Base-by-base conservation (phyloP, 2,888 invertebrate species). In the Amblyteles armatorius region DNA sequence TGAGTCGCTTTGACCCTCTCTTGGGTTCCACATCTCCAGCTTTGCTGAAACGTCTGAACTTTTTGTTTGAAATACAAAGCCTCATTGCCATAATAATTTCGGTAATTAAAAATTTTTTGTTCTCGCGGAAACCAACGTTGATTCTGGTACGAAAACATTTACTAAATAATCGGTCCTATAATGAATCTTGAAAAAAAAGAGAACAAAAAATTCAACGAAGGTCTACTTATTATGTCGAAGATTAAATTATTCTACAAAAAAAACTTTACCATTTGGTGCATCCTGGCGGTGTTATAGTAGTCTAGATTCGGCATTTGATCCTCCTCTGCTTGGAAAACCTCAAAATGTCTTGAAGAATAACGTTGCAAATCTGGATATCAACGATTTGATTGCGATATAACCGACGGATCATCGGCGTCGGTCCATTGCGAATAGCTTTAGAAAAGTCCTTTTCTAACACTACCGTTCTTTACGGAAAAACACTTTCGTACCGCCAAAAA, bases 201-300 rank as follows among this genome's bases (percentile, higher is more conserved):
- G 11, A 11, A 40, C 40, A 9, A 40, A 40, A 40, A 40, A 40
- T 40, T 11, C 11, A 36, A 7, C 36, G 48, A 55, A 2, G 22
- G 3, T 29, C 50, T 29, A 57, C n/a, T 57, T 3, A 60, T n/a
- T 40, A 26, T 16, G 1, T 26, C 33, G 52, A 16, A 48, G 19
- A 33, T 13, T 13, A 50, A 22, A 60, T 57, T 65, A 69, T 72
- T 60, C 13, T 4, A 63, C 36, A 50, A 22, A 90, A 89, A 90
- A 90, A 88, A 88, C 88, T 91, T 93, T 94, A 94, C 94, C 94
- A 93, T 94, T 93, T 93, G 94, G 90, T 94, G 94, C 93, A 94
- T 94, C 89, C 93, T 93, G 79, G 94, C 93, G 83, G 94, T 92
- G 87, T 93, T 94, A 89, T 94, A 94, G 92, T 93, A 94, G 90